Base-by-base conservation (phyloP, 2,888 invertebrate genomes). In the Myathropa florea region DNA sequence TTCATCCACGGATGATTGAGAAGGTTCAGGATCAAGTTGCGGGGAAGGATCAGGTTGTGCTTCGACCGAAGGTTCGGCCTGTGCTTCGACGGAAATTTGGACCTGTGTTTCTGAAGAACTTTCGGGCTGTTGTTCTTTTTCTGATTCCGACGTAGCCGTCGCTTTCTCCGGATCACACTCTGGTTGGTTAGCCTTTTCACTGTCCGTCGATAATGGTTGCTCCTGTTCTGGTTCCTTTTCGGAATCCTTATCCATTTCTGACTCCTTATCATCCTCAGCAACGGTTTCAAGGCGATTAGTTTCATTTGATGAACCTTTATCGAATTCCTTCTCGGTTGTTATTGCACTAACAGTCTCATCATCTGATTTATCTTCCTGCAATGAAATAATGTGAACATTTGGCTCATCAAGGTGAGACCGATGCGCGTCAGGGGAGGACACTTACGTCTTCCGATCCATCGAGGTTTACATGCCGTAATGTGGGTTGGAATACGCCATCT, bases 401-500 rank as follows among this genome's bases (percentile, higher is more conserved):
- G 1, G 10, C 46, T 46, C 18, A 18, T 18, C 0, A n/a, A 7
- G 18, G 1, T n/a, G 7, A 12, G 33, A 9, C 12, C 33, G 3
- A 7, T 6, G 46, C 18, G 46, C 4, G 46, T 2, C 18, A 1
- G 18, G 7, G n/a, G 6, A 0, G n/a, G 6, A 0, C 3, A 73
- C 88, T 90, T 79, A 91, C 92, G 4, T 86, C 90, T 63, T 92
- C 91, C 6, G 91, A 90, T 10, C 88, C 89, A 46, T 88, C 88
- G 7, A 64, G 57, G 4, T 90, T 91, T 3, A 88, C 72, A 82
- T 78, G 53, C 59, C 88, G 0, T 9, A 71, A 30, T 0, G 90
- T 86, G 12, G 91, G 91, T 61, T 89, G 89, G 9, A 91, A 91
- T 28, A 89, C 89, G 7, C 92, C 92, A 68, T 92, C 90, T 0